Base-by-base conservation (phyloP, 2,113 vertebrate genomes). In the Micromys minutus region DNA sequence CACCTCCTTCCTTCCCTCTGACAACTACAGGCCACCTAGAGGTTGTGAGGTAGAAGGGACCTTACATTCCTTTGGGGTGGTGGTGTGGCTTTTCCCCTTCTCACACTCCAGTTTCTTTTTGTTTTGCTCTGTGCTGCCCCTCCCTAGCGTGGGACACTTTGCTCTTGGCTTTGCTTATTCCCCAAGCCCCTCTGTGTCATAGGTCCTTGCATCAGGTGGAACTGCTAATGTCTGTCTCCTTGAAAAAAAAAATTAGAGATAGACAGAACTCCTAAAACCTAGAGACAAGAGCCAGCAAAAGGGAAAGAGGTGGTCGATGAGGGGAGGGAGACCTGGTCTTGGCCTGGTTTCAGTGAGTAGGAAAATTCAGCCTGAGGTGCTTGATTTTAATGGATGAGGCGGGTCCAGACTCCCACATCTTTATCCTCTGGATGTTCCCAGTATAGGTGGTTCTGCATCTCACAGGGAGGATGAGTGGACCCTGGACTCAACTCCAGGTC, bases 11-110 rank as follows among this genome's bases (percentile, higher is more conserved):
- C 59, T 36, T 34, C 7, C 57, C 26, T 63, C 34, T 34, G 59
- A 42, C 57, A 39, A 76, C 10, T 12, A 12, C 29, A 39, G 52
- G 31, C 0, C 2, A 11, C 13, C 71, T 1, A 21, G 45, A 21
- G 5, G 5, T 9, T 16, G 47, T 15, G 2, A n/a, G 29, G 19
- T 4, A 22, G n/a, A 5, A 52, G 57, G 61, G 22, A 24, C 13
- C 12, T 50, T 17, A 11, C 15, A 26, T 34, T 26, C 31, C 3
- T 31, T 47, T 0, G 24, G 24, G 1, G 7, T 34, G 17, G 19
- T 6, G 1, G 3, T 0, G 29, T 36, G 21, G 11, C 0, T 39
- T 17, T 39, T 31, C 39, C 36, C 5, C 0, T 39, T 17, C 47
- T 31, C 39, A 39, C 5, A 7, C 29, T 34, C 42, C 11, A 34